Percentiles rank a stretch among this genome's conserved stretches.
Evolutionary conservation across 2,888 invertebrate genomes (phyloP).

Genomic region (Thecocarcelia acutangulata): DNA sequence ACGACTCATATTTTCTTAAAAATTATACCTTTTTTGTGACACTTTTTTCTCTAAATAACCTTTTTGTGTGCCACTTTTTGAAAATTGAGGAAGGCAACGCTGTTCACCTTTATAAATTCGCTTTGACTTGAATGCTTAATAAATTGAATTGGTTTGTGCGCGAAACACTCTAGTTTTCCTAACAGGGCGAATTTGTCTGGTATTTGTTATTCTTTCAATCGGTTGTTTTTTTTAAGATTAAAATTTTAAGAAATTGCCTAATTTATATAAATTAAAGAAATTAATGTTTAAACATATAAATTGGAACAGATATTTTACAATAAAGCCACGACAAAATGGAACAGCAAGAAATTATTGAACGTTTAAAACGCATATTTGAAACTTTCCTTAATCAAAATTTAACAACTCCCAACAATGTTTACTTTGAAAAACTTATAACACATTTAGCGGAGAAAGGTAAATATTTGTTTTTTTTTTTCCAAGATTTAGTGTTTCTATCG

Average conservation of each 20-base stretch:
- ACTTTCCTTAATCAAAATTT: conserved; percentile 76
- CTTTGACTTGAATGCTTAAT: too few relatives aligned
- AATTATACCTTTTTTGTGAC: too few relatives aligned
- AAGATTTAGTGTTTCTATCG: too few relatives aligned
- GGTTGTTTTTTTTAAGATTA: not conserved
- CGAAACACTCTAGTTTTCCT: too few relatives aligned
- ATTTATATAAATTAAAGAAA: conserved; percentile 4
- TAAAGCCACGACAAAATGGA: conserved; percentile 63
- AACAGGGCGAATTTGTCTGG: not conserved
- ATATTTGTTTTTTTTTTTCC: conserved; percentile 12
- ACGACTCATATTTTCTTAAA: too few relatives aligned
- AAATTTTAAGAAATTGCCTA: not conserved
- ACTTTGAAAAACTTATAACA: conserved; percentile 85
- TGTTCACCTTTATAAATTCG: too few relatives aligned
- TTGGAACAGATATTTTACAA: not conserved
- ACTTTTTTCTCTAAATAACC: too few relatives aligned
- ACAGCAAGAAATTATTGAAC: conserved; percentile 71
- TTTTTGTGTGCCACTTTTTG: too few relatives aligned
- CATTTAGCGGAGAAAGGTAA: conserved; percentile 83
- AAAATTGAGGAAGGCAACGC: too few relatives aligned
- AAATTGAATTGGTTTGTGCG: too few relatives aligned
- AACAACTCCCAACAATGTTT: conserved; percentile 83
- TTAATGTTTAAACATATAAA: conserved; percentile 34
- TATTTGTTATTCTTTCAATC: not conserved
- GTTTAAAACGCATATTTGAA: conserved; percentile 76